Percentiles rank a stretch among this genome's conserved stretches.
These are phyloP conservation scores for Dorcus parallelipipedus DNA, from an alignment of 2,888 invertebrate species.

Conservation along the genomic window DNA sequence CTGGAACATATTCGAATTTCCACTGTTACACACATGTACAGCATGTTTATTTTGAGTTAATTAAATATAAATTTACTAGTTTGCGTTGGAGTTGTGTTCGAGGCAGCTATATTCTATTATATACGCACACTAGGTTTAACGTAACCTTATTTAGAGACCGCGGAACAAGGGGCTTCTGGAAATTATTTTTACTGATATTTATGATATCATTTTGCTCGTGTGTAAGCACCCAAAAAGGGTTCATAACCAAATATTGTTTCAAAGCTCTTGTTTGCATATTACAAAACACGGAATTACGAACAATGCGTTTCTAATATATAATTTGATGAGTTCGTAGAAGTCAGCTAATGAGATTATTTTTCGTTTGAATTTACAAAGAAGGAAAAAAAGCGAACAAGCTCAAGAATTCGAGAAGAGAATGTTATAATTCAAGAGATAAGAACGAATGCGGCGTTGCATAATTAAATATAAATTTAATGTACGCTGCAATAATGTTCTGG, in stretches of 20 bases:
- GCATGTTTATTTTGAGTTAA: slow-evolving; percentile 21
- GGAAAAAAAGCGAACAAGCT: too few species aligned
- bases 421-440: slow-evolving; percentile 1
- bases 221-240: too few species aligned
- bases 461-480: neutral
- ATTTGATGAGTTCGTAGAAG: too few species aligned
- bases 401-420: neutral
- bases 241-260: too few species aligned
- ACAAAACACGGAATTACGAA: too few species aligned
- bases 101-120: neutral
- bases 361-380: too few species aligned
- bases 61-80: slow-evolving; percentile 24
- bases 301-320: too few species aligned
- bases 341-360: too few species aligned
- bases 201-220: too few species aligned
- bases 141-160: neutral
- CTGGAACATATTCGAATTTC: slow-evolving; percentile 16
- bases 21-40: slow-evolving; percentile 7
- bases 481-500: neutral
- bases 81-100: slow-evolving; percentile 9
- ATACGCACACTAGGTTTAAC: neutral
- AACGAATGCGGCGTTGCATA: neutral
- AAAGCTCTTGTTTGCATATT: too few species aligned
- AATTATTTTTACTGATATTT: too few species aligned
- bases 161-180: too few species aligned